Conservation (phyloP, 2,797 vertebrate species). For the Sorex maritimensis region DNA sequence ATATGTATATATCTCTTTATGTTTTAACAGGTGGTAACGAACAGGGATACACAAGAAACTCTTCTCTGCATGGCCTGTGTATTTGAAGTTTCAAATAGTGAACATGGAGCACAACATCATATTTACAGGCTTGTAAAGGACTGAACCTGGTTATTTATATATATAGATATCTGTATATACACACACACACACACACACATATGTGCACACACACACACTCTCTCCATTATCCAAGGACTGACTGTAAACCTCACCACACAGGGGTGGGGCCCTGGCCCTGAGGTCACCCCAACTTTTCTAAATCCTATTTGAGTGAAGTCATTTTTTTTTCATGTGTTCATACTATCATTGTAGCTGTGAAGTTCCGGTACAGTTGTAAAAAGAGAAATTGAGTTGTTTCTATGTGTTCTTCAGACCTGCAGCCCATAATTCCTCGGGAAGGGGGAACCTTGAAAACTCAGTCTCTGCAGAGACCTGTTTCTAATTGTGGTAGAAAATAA, state of each 20-base stretch:
- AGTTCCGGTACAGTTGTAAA: conserved; percentile 98
- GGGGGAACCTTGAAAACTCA: conserved; percentile 91
- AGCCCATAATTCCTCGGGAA: conserved; percentile 89
- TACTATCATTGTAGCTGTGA: conserved; percentile 97
- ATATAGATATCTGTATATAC: conserved; percentile 85
- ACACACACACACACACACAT: conserved; percentile 66
- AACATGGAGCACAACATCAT: conserved; percentile 99
- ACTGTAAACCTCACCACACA: conserved; percentile 96
- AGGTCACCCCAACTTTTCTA: conserved; percentile 93
- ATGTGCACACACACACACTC: conserved; percentile 86
- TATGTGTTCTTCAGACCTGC: conserved; percentile 92
- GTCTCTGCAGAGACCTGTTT: conserved; percentile 89
- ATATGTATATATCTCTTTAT: background rate
- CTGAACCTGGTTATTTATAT: conserved; percentile 94
- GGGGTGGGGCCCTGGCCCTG: conserved; percentile 95
- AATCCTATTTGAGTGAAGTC: conserved; percentile 94
- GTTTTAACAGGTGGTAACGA: conserved; percentile 96
- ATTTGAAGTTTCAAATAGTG: conserved; percentile 99
- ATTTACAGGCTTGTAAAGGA: conserved; percentile 99
- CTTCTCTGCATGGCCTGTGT: conserved; percentile 99
- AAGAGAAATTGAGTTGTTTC: conserved; percentile 92
- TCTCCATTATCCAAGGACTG: conserved; percentile 92
- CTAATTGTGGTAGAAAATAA: conserved; percentile 89
- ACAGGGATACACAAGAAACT: conserved; percentile 99
- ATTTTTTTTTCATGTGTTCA: conserved; percentile 94